These are phyloP conservation scores for Sarcoramphus papa DNA, from an alignment of 2,797 vertebrate species.

Conservation along the genomic window DNA sequence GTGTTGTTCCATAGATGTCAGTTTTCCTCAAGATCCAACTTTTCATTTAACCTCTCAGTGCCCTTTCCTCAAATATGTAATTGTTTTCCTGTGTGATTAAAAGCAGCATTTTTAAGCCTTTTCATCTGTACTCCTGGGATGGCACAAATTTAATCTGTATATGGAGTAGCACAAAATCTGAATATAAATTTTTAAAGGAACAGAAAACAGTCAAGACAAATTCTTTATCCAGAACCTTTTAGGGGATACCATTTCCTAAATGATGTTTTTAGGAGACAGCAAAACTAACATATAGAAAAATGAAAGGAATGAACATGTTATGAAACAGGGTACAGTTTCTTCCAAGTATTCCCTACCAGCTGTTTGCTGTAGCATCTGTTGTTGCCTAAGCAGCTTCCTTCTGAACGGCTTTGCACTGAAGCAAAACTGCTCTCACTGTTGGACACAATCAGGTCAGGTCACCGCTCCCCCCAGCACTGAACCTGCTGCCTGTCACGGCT, in stretches of 20 bases:
- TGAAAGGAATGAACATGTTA: neutral
- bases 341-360: constrained; percentile 42
- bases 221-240: neutral
- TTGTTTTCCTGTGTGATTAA: neutral
- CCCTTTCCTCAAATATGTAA: neutral
- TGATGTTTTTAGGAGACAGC: neutral
- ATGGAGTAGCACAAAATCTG: neutral
- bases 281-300: neutral
- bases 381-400: constrained; percentile 52
- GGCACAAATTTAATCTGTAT: neutral
- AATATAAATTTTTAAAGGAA: neutral
- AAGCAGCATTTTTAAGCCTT: neutral
- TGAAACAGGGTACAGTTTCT: constrained; percentile 6
- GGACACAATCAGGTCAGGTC: constrained; percentile 67
- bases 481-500: constrained; percentile 25
- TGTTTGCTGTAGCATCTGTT: constrained; percentile 69
- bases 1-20: neutral
- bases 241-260: neutral
- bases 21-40: neutral
- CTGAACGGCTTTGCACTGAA: constrained; percentile 59
- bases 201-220: neutral
- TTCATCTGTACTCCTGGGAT: neutral
- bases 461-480: constrained; percentile 23
- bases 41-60: neutral
- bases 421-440: constrained; percentile 51